A percentile compares a stretch with the other conserved stretches of the same genome.
phyloP scores from a whole-genome alignment of 2,888 invertebrate species.

The Ormyrus rosae region DNA sequence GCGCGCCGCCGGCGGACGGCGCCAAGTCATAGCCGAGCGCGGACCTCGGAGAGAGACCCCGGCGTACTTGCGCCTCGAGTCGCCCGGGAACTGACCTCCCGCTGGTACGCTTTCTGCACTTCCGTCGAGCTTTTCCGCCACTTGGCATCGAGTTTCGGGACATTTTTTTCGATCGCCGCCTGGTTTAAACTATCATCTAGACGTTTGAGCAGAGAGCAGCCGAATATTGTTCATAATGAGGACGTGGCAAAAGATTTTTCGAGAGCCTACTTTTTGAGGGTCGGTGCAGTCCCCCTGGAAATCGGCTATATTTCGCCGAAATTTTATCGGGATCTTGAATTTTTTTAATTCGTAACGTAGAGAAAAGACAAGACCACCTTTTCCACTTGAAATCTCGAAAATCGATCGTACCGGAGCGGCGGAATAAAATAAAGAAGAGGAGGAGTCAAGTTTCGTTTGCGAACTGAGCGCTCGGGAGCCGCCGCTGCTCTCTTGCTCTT shows the following conservation, averaged over 20 bases:
- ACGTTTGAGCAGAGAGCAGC: not conserved
- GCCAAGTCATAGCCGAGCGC: conserved; percentile 59
- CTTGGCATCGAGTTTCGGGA: not conserved
- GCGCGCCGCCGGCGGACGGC: not conserved
- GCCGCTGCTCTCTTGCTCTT: conserved; percentile 28
- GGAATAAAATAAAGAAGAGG: not conserved
- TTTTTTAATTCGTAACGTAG: not conserved
- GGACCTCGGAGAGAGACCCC: conserved; percentile 67
- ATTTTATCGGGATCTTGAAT: accelerated
- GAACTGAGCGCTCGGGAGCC: not conserved
- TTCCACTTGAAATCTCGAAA: not conserved
- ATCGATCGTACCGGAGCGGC: not conserved
- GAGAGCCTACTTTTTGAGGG: conserved; percentile 44
- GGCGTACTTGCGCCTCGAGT: conserved; percentile 49
- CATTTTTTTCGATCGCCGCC: not conserved
- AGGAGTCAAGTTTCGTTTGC: conserved; percentile 38
- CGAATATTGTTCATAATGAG: not conserved
- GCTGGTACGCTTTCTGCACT: conserved; percentile 50
- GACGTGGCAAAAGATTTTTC: conserved; percentile 12
- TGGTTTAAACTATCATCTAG: conserved; percentile 28
- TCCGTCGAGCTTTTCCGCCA: conserved; percentile 21
- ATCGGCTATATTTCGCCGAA: not conserved
- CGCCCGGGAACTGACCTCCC: conserved; percentile 37
- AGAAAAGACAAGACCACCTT: conserved; percentile 31
- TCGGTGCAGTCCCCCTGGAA: conserved; percentile 41